Percentiles rank a stretch among this genome's conserved stretches.
Conservation (phyloP, 2,888 invertebrate genomes). For the Limnephilus auricula region DNA sequence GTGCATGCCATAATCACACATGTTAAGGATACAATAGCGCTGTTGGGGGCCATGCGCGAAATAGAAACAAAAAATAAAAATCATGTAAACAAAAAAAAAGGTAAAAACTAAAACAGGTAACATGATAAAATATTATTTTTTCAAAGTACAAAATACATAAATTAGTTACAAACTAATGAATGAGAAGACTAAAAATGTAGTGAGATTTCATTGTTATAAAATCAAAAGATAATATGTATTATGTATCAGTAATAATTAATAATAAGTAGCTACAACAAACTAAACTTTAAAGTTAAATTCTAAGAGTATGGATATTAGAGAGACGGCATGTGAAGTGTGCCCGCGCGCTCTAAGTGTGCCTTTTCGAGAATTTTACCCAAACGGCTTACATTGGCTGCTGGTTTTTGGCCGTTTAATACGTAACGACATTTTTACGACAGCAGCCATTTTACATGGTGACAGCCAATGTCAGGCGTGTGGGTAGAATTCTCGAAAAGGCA, state of each 20-base stretch:
- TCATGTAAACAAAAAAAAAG: conserved; percentile 38
- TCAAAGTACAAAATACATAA: background rate
- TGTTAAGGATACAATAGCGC: conserved; percentile 64
- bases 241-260: background rate
- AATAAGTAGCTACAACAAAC: background rate
- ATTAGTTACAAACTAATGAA: background rate
- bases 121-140: background rate
- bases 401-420: no score
- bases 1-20: conserved; percentile 58
- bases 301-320: no score
- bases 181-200: background rate
- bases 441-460: no score
- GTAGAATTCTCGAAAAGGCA: no score
- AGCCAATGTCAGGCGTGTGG: no score
- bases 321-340: no score
- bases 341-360: no score
- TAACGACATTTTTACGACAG: no score
- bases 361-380: no score
- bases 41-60: conserved; percentile 63
- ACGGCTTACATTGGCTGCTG: no score
- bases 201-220: background rate
- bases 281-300: background rate
- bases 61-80: conserved; percentile 63
- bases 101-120: conserved; percentile 30
- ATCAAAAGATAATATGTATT: background rate